Evolutionary conservation across 2,888 invertebrate genomes (phyloP), one percentile per base, ranked within the genome.

Genomic region (Apamea crenata): DNA sequence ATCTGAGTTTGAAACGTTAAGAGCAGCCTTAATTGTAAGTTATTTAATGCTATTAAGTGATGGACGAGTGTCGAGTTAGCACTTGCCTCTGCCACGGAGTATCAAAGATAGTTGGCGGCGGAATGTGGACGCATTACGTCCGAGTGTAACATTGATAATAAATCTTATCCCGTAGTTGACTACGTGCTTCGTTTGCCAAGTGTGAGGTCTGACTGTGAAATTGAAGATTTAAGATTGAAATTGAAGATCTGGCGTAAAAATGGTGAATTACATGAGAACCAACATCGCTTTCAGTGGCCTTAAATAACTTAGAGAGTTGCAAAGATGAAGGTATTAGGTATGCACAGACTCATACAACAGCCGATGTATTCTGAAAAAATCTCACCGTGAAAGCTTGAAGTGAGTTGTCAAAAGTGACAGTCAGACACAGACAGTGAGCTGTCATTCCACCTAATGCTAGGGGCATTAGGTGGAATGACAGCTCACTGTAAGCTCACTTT

Each of bases 111-210:
- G 71, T 63, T 25, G 59, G 36, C 77, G 68, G 74, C 70, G 85
- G 87, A 89, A 89, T 89, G 88, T 87, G 61, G 78, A 80, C 79
- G 81, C 76, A 78, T 88, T 81, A 80, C 77, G 63, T 81, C 65
- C 71, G 40, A 86, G 59, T 68, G 56, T 67, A 86, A 71, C 73
- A 86, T 83, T 68, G 87, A 87, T 87, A 78, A 77, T 84, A 86
- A 78, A 84, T 84, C 84, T 86, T 83, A 74, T 87, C 78, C 29
- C 14, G 67, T 53, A 50, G 78, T 78, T 74, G 53, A 77, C 59
- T 77, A 65, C 83, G 83, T 83, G 86, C 61, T 85, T 66, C 36
- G 86, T 69, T 82, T 86, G 63, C 86, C 14, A 82, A 86, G 86
- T 72, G 82, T 85, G 82, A 80, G 77, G 77, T 83, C 83, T n/a